Evolutionary conservation across 2,797 vertebrate species (phyloP), one percentile per base, ranked within the genome.

Genomic region (Acipenser ruthenus): DNA sequence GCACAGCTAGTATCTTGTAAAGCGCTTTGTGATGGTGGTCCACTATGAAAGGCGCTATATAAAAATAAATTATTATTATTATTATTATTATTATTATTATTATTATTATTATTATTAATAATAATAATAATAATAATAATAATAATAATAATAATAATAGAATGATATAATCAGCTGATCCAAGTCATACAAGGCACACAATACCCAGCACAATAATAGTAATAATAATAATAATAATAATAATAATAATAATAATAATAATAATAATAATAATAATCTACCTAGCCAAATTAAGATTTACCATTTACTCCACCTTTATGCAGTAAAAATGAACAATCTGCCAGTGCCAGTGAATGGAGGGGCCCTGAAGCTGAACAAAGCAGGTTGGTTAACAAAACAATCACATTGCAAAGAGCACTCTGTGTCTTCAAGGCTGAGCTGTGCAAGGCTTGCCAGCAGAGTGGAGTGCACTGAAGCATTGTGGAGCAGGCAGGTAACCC

Each of bases 261-360:
- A 18, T 18, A 18, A 18, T 18, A 18, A 18, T 18, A 18, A 18
- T 18, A 18, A 18, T 3, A 37, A 37, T 37, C 23, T 4, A 37
- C 23, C 23, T 37, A n/a, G 6, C 55, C 55, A 12, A 12, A 58
- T 58, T 7, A 58, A 58, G 13, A 58, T 58, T 6, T 18, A 62
- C 60, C 60, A 23, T 48, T 18, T 9, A 62, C 60, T 37, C 47
- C 60, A 37, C 23, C 23, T 37, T 37, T 12, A 10, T 62, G 2
- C 60, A 62, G 18, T 62, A 18, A 62, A 62, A 62, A 62, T 62
- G 60, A 62, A 37, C 8, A 23, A 62, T 62, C 8, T 23, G 7
- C 6, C 60, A 62, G 60, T 11, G 55, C 18, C 60, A 15, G 15
- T 62, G 18, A 10, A 37, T 6, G 10, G 47, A 62, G 60, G 55